A percentile compares a stretch with the other conserved stretches of the same genome.
Evolutionary conservation across 2,888 invertebrate genomes (phyloP).

Genomic region (Lycocerus yunnanus): DNA sequence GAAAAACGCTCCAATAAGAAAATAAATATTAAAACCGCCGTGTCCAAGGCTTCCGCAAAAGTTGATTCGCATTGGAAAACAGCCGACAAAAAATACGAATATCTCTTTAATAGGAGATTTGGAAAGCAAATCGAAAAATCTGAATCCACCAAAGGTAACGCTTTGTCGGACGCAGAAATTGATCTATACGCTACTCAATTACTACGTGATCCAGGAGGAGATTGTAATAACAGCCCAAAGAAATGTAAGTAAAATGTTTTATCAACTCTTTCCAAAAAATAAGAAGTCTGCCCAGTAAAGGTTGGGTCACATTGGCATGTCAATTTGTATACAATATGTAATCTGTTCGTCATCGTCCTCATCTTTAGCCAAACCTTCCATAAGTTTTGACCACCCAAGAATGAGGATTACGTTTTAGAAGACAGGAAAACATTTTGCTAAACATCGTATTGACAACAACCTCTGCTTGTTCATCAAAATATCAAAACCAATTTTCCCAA

Average conservation of each 20-base stretch:
- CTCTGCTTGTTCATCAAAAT: too few species aligned
- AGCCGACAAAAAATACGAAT: not conserved
- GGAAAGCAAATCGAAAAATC: not conserved
- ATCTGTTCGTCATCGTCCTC: too few species aligned
- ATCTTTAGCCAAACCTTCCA: too few species aligned
- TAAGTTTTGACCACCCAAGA: too few species aligned
- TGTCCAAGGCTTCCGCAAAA: not conserved
- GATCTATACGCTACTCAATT: constrained; percentile 1
- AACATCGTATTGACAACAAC: too few species aligned
- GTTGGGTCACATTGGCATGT: too few species aligned
- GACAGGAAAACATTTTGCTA: too few species aligned
- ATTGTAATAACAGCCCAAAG: not conserved
- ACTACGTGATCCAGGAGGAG: not conserved
- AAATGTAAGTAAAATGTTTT: not conserved
- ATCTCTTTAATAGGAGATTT: not conserved
- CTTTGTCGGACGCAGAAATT: constrained; percentile 1
- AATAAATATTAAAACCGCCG: not conserved
- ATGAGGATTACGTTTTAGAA: too few species aligned
- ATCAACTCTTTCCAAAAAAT: too few species aligned
- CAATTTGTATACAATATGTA: too few species aligned
- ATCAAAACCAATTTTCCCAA: too few species aligned
- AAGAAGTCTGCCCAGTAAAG: too few species aligned
- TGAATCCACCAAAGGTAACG: not conserved
- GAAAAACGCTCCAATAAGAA: not conserved
- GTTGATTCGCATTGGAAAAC: not conserved